Evolutionary conservation across 2,113 vertebrate species (phyloP), one percentile per base, ranked within the genome.

Genomic region (Xenopus laevis): DNA sequence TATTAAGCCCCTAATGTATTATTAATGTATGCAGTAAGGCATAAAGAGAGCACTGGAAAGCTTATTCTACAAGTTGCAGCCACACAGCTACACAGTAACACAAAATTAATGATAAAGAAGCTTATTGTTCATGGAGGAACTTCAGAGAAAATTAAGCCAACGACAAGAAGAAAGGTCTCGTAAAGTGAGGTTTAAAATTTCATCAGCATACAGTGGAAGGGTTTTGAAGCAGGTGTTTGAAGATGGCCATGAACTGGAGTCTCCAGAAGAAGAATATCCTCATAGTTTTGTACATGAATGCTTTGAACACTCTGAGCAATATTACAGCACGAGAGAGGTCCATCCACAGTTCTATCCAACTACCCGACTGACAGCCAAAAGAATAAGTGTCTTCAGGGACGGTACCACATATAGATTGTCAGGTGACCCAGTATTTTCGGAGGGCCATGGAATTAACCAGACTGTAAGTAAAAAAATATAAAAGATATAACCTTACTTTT

Each of bases 161-260:
- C 79, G 80, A 65, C 89, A 88, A 0, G 94, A 96, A 59, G 79
- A 75, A 15, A 95, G 92, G 79, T 92, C 93, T 69, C 92, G 93
- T 78, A 98, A 97, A 87, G 95, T 99, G 55, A 86, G 97, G 72
- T 99, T 99, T 86, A 95, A 94, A 79, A 93, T 99, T 67, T 95
- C 94, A 0, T 98, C 97, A 0, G 91, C 95, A 2, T 95, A 94
- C 88, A 99, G 96, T 0, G 97, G 97, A 0, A 88, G 97, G 0
- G 94, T 99, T 65, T 67, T 99, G 30, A 99, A 97, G 79, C 96
- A 99, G 6, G 96, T 99, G 57, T 99, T 88, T 0, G 96, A 98
- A 72, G 97, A 99, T 0, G 97, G 97, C 20, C 95, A 98, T 85
- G 95, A 96, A 78, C 86, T 98, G 46, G 94, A 98, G 66, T 95